phyloP scores from a whole-genome alignment of 92 coral and sea anemone genomes.

The Heliopora coerulea region DNA sequence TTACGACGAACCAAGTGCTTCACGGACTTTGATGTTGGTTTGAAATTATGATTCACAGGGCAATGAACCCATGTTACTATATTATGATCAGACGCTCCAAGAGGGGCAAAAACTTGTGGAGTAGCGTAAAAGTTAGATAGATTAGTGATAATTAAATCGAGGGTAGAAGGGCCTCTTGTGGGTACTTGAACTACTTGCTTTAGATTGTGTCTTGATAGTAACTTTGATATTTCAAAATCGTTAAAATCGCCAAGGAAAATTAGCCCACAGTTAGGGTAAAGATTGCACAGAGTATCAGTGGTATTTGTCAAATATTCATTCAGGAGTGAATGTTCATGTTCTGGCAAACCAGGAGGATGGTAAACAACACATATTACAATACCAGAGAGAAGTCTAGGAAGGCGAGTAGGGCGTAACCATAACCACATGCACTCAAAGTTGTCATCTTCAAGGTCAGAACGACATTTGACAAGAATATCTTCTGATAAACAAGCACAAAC shows the following conservation, averaged over 20 bases:
- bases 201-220: conserved; percentile 34
- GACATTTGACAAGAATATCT: conserved; percentile 24
- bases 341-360: too few species aligned
- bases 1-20: conserved; percentile 45
- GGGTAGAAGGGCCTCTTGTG: conserved; percentile 44
- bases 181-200: conserved; percentile 53
- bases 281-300: conserved; percentile 20
- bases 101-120: conserved; percentile 50
- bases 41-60: not conserved
- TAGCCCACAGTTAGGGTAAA: conserved; percentile 21
- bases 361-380: conserved; percentile 49
- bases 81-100: conserved; percentile 51
- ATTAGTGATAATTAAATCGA: conserved; percentile 55
- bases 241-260: conserved; percentile 42
- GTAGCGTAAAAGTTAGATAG: conserved; percentile 23
- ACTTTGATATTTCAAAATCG: conserved; percentile 16
- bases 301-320: conserved; percentile 34
- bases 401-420: conserved; percentile 47
- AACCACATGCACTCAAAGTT: conserved; percentile 43
- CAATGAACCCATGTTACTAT: conserved; percentile 31
- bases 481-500: conserved; percentile 44
- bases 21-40: not conserved
- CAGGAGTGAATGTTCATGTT: too few species aligned
- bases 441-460: conserved; percentile 27
- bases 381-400: too few species aligned